Conservation (phyloP, 2,797 vertebrate genomes). For the Calcarius lapponicus region DNA sequence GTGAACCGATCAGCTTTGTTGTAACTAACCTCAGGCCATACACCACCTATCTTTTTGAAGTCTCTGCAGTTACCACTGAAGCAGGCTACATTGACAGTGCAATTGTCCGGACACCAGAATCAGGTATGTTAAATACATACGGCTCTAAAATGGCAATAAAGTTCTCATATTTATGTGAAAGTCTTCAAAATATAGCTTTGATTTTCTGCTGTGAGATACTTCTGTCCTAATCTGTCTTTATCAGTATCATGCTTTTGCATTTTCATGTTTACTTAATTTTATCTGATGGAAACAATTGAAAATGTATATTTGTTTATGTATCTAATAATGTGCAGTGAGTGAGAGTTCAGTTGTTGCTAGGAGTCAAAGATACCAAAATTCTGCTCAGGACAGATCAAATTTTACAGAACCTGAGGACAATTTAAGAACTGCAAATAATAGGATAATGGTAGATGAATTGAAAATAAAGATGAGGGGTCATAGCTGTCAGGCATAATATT, state of each 20-base stretch:
- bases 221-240: neutral
- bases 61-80: constrained; percentile 93
- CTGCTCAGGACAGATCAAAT: neutral
- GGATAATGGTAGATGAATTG: neutral
- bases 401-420: neutral
- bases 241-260: neutral
- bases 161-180: neutral
- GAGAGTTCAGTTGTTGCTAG: neutral
- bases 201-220: neutral
- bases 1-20: constrained; percentile 88
- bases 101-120: constrained; percentile 94
- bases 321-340: neutral
- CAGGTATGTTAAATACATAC: constrained; percentile 84
- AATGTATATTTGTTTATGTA: neutral
- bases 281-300: neutral
- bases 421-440: neutral
- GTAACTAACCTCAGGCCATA: constrained; percentile 89
- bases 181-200: neutral
- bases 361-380: neutral
- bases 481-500: neutral
- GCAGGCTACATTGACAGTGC: constrained; percentile 93
- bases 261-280: neutral
- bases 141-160: neutral
- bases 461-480: neutral
- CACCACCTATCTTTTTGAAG: constrained; percentile 95